Evolutionary conservation across 2,888 invertebrate genomes (phyloP).

Genomic region (Anaspis maculata): DNA sequence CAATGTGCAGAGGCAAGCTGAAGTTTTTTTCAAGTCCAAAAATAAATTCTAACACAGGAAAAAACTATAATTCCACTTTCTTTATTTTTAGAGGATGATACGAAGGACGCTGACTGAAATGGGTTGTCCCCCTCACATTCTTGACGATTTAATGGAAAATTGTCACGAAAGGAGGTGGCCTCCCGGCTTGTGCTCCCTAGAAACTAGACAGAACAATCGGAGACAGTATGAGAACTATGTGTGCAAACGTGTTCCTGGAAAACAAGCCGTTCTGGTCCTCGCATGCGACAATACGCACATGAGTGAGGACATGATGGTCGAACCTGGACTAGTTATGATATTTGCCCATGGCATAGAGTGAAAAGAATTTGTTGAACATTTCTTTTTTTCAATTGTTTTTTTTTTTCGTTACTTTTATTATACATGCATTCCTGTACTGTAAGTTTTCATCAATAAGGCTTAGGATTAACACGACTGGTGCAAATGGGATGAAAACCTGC

Average conservation of each 20-base stretch:
- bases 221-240: constrained; percentile 90
- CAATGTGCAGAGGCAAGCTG: too few species aligned
- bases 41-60: too few species aligned
- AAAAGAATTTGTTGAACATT: too few species aligned
- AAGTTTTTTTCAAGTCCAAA: too few species aligned
- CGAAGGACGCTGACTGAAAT: constrained; percentile 87
- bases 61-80: background rate
- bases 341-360: constrained; percentile 95
- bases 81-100: constrained; percentile 80
- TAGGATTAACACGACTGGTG: too few species aligned
- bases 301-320: constrained; percentile 91
- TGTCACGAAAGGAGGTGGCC: constrained; percentile 96
- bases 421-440: too few species aligned
- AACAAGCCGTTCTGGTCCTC: constrained; percentile 90
- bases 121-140: constrained; percentile 87
- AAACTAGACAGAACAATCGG: constrained; percentile 89
- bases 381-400: too few species aligned
- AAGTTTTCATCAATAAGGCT: too few species aligned
- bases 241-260: constrained; percentile 89
- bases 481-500: too few species aligned
- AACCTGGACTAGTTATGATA: constrained; percentile 95
- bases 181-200: constrained; percentile 81
- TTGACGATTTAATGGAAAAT: constrained; percentile 94
- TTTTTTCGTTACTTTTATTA: too few species aligned
- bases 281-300: constrained; percentile 93